A percentile compares a stretch with the other conserved stretches of the same genome.
Conservation (phyloP, 2,888 invertebrate genomes). For the Atrina japonica region DNA sequence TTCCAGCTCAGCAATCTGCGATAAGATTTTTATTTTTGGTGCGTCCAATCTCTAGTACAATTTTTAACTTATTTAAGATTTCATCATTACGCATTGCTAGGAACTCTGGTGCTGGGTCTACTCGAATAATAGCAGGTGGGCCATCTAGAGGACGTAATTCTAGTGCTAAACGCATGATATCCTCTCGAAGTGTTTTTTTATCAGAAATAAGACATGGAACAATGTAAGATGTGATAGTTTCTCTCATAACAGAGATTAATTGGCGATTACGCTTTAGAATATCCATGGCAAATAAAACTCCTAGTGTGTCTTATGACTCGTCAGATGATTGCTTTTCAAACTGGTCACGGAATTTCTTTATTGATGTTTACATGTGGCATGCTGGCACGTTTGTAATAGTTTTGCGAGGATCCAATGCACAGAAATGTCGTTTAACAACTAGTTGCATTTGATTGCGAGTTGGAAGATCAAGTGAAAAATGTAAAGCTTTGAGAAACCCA, state of each 20-base stretch:
- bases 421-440: constrained; percentile 46
- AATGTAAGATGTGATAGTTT: constrained; percentile 52
- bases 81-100: constrained; percentile 40
- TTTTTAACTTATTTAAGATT: constrained; percentile 28
- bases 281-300: constrained; percentile 49
- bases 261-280: constrained; percentile 47
- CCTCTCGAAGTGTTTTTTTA: constrained; percentile 45
- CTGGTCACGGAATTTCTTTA: constrained; percentile 1
- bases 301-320: constrained; percentile 40
- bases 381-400: constrained; percentile 29
- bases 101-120: constrained; percentile 56
- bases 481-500: constrained; percentile 14
- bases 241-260: constrained; percentile 45
- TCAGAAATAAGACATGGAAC: constrained; percentile 32
- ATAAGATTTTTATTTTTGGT: constrained; percentile 61
- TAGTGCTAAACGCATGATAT: constrained; percentile 35
- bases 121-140: too few relatives aligned
- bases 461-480: constrained; percentile 13
- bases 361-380: constrained; percentile 26
- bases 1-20: constrained; percentile 59
- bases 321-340: constrained; percentile 35
- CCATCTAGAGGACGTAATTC: constrained; percentile 49
- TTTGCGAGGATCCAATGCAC: constrained; percentile 49
- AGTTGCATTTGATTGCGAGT: constrained; percentile 35
- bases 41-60: constrained; percentile 49